phyloP scores from a whole-genome alignment of 2,797 vertebrate species.

The Rallus crepitans region DNA sequence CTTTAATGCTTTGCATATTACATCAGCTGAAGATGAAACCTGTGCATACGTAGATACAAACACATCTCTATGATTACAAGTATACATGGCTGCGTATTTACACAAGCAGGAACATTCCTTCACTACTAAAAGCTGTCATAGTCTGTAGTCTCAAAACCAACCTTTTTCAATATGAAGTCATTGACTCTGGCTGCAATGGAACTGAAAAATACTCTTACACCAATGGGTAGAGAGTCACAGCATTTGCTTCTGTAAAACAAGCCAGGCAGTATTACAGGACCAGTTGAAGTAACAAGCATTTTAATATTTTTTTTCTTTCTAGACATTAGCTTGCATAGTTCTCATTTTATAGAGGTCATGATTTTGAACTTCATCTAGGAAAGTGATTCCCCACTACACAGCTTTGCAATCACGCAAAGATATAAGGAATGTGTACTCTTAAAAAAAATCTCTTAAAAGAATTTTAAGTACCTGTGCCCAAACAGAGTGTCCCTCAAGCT shows the following conservation, averaged over 20 bases:
- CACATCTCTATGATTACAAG: neutral
- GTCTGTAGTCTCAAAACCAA: neutral
- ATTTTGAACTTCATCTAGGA: neutral
- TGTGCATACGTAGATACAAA: neutral
- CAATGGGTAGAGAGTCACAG: neutral
- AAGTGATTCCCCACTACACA: neutral
- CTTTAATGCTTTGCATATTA: neutral
- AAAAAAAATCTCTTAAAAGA: neutral
- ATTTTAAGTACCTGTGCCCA: neutral
- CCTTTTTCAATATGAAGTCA: neutral
- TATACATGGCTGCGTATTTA: neutral
- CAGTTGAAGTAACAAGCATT: neutral
- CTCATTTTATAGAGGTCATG: neutral
- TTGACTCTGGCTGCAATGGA: neutral
- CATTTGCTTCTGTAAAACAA: constrained; percentile 15
- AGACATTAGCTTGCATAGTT: neutral
- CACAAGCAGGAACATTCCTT: neutral
- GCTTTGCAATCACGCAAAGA: neutral
- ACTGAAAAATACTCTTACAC: neutral
- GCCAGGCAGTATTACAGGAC: neutral
- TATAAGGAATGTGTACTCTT: neutral
- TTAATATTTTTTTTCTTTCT: neutral
- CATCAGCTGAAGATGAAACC: neutral
- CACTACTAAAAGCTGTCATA: neutral
- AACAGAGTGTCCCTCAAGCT: neutral